phyloP scores from a whole-genome alignment of 2,888 invertebrate genomes.

The Pyrochroa serraticornis region DNA sequence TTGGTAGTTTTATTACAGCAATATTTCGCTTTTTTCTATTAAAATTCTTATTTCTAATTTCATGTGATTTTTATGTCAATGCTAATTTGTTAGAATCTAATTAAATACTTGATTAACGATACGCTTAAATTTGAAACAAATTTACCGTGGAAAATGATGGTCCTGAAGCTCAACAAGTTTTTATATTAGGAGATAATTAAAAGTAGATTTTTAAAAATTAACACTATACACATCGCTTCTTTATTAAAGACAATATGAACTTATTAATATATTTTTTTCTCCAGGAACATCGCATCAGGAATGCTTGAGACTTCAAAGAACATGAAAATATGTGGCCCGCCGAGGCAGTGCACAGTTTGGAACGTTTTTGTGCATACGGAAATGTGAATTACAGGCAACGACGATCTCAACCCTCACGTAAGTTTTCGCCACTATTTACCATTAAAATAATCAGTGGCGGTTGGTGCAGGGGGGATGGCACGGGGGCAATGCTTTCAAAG shows the following conservation, averaged over 20 bases:
- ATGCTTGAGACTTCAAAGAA: conserved; percentile 17
- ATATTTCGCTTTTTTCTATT: conserved; percentile 35
- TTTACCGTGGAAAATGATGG: conserved; percentile 3
- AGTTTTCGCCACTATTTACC: conserved; percentile 5
- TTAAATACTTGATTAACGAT: conserved; percentile 28
- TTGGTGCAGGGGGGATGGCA: too few relatives aligned
- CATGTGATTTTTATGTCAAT: conserved; percentile 30
- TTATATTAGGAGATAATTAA: background rate
- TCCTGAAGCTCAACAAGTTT: background rate
- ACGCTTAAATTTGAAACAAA: conserved; percentile 17
- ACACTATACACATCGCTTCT: too few relatives aligned
- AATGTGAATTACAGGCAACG: conserved; percentile 31
- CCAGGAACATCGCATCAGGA: conserved; percentile 18
- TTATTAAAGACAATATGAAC: background rate
- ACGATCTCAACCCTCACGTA: conserved; percentile 25
- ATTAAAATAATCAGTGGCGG: too few relatives aligned
- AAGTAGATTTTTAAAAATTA: background rate
- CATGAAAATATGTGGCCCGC: conserved; percentile 31
- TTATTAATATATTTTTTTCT: conserved; percentile 7
- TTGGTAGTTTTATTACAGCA: conserved; percentile 21
- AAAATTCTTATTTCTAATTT: conserved; percentile 32
- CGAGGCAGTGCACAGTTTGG: conserved; percentile 31
- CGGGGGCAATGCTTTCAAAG: too few relatives aligned
- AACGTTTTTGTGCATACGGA: conserved; percentile 29
- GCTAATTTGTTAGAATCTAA: conserved; percentile 35